phyloP scores from a whole-genome alignment of 1,140 invertebrate species.

The Brachionus rubens region DNA sequence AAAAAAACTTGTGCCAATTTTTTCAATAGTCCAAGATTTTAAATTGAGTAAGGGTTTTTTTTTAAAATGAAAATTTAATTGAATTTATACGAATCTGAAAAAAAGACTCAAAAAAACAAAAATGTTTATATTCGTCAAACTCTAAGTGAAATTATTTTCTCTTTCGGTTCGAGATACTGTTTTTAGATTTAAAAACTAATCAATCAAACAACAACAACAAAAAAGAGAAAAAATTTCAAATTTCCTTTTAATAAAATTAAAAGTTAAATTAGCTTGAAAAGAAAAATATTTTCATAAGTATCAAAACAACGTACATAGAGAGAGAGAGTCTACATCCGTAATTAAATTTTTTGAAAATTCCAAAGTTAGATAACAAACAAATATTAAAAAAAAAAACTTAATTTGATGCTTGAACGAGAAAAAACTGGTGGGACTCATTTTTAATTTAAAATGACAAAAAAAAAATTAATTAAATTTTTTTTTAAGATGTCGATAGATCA shows the following conservation, averaged over 20 bases:
- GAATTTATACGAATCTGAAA: too few species aligned
- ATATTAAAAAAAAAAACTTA: neutral
- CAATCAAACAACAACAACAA: neutral
- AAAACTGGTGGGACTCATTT: neutral
- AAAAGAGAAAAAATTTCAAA: conserved; percentile 15
- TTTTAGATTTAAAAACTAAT: conserved; percentile 18
- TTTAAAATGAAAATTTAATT: too few species aligned
- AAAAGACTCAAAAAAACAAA: too few species aligned
- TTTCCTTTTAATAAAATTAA: conserved; percentile 17
- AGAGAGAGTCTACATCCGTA: neutral
- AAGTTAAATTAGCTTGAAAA: conserved; percentile 23
- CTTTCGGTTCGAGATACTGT: too few species aligned
- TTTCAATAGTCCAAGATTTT: too few species aligned
- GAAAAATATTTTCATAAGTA: neutral
- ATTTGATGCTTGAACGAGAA: neutral
- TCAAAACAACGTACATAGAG: neutral
- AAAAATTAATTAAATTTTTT: neutral
- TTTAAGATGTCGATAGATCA: too few species aligned
- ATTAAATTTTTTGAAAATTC: conserved; percentile 3
- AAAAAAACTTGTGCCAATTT: too few species aligned
- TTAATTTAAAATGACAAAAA: conserved; percentile 21
- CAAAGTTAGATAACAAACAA: conserved; percentile 32
- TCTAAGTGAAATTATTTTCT: too few species aligned
- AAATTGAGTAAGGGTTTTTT: too few species aligned
- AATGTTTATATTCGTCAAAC: too few species aligned